Evolutionary conservation across 2,888 invertebrate genomes (phyloP).

Genomic region (Tenthredo mesomela): DNA sequence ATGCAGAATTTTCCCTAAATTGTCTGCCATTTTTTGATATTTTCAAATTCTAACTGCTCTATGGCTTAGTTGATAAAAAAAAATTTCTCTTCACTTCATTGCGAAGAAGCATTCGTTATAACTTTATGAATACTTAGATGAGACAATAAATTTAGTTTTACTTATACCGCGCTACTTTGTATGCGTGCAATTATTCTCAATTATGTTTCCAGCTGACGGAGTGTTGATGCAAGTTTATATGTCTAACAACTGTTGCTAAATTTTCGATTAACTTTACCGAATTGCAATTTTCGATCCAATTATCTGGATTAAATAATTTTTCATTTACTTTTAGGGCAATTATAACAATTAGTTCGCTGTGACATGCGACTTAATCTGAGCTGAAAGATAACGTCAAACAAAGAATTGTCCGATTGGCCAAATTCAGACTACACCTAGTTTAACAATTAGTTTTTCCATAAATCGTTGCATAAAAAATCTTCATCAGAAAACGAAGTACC

Average conservation of each 20-base stretch:
- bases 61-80: background rate
- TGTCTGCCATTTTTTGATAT: background rate
- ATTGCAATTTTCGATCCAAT: background rate
- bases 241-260: background rate
- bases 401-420: background rate
- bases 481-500: background rate
- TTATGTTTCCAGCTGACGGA: background rate
- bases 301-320: background rate
- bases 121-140: background rate
- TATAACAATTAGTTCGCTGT: background rate
- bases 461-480: background rate
- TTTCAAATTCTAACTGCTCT: background rate
- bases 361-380: background rate
- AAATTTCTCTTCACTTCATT: background rate
- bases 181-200: constrained; percentile 11
- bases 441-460: background rate
- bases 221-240: background rate
- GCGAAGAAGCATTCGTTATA: background rate
- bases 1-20: background rate
- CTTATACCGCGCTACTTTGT: constrained; percentile 6
- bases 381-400: background rate
- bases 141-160: background rate
- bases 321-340: background rate
- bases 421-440: background rate
- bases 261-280: background rate